These are phyloP conservation scores for Taeniopygia guttata DNA, from an alignment of 2,797 vertebrate species.

Conservation along the genomic window DNA sequence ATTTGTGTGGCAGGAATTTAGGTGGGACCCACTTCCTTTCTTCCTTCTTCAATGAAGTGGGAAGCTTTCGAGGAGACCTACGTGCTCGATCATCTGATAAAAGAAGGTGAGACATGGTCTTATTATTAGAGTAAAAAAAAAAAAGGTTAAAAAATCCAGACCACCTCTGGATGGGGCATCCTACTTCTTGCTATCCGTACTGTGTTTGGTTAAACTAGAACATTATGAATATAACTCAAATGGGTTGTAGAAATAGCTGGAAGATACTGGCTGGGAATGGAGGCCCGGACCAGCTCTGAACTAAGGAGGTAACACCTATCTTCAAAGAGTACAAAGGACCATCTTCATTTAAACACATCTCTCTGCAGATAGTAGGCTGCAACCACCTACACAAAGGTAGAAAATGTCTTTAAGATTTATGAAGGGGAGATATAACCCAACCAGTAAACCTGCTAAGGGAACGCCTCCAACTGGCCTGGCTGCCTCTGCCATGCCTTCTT, in stretches of 20 bases:
- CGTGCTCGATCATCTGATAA: slow-evolving; percentile 88
- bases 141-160: not conserved
- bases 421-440: not conserved
- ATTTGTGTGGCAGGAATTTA: slow-evolving; percentile 96
- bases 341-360: not conserved
- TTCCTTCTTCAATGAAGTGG: slow-evolving; percentile 91
- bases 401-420: rapidly evolving
- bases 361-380: not conserved
- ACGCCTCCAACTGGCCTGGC: not conserved
- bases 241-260: not conserved
- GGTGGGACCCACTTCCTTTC: slow-evolving; percentile 96
- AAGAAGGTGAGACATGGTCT: not conserved
- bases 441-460: not conserved
- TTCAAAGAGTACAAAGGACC: not conserved
- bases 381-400: not conserved
- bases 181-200: not conserved
- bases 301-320: not conserved
- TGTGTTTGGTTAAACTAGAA: not conserved
- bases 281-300: not conserved
- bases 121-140: not conserved
- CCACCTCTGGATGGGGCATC: not conserved
- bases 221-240: not conserved
- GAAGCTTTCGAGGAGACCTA: slow-evolving; percentile 93
- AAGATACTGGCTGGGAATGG: not conserved
- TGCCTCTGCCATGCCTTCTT: not conserved